Base-by-base conservation (phyloP, 2,888 invertebrate species). In the Anaspis maculata region DNA sequence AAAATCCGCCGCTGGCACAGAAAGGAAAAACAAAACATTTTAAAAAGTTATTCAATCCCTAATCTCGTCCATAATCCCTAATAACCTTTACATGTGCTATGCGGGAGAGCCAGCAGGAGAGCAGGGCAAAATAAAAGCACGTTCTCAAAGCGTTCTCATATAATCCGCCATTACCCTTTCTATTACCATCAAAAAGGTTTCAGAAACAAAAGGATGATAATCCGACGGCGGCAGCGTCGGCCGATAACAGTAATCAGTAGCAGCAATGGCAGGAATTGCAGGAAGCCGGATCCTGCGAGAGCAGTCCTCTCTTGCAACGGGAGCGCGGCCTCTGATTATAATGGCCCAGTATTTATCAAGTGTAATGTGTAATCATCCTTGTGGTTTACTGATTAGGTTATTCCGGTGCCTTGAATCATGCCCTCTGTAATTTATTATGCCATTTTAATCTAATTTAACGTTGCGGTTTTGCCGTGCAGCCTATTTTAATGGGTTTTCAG, bases 331-430 rank as follows among this genome's bases (percentile, higher is more conserved):
- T 35, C 38, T 43, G 49, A 46, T 48, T 49, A 45, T 52, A 57
- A 57, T 49, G 49, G 51, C 45, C 46, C 39, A 44, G 54, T 58
- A 58, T 58, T 58, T 58, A 57, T 58, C 58, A 58, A 56, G 53
- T 50, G 53, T 55, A 57, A 56, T 54, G 56, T 54, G 54, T 56
- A 58, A 59, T 59, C 58, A 57, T 57, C 58, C 54, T 55, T 52
- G 59, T 41, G 59, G 57, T 57, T 51, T 51, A 50, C 56, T 57
- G 57, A 59, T 59, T 58, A 56, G 55, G 56, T 56, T 56, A 59
- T 57, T 57, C 56, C 54, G 52, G 51, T 42, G 48, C 53, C 52
- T 57, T 56, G 56, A 55, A 54, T 54, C 53, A 54, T 55, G 49
- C 43, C 46, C 45, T 44, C 47, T 35, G 49, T 56, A 52, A 59